Conservation (phyloP, 1,140 invertebrate species). For the Cydia pomonella region DNA sequence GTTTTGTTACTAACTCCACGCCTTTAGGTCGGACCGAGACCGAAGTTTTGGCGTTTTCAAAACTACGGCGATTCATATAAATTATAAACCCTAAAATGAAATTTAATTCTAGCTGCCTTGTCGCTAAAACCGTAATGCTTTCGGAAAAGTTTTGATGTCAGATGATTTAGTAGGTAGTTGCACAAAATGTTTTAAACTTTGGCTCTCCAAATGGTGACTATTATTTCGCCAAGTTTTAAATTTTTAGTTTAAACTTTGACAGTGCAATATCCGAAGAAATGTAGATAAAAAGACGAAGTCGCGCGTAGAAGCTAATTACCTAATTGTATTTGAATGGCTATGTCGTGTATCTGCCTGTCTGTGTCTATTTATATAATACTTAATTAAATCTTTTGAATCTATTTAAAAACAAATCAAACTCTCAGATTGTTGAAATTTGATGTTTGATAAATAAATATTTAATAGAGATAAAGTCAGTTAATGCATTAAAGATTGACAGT, state of each 20-base stretch:
- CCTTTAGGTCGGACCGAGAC: conserved; percentile 47
- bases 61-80: conserved; percentile 52
- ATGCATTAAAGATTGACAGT: no score
- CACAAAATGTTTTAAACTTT: not conserved
- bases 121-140: conserved; percentile 34
- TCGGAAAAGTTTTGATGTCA: conserved; percentile 16
- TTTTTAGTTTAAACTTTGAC: not conserved
- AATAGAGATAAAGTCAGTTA: no score
- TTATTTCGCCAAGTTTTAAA: not conserved
- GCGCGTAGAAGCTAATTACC: no score
- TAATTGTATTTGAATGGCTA: no score
- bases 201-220: not conserved
- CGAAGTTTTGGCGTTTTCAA: conserved; percentile 58
- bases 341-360: no score
- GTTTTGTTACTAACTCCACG: conserved; percentile 61
- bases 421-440: no score
- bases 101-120: conserved; percentile 48
- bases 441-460: no score
- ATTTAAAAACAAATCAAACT: no score
- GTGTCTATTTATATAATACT: no score
- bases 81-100: conserved; percentile 54
- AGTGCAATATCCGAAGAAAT: no score
- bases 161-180: conserved; percentile 22
- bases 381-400: no score
- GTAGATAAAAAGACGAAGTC: no score